Evolutionary conservation across 2,113 vertebrate species (phyloP).

Genomic region (Vidua macroura): DNA sequence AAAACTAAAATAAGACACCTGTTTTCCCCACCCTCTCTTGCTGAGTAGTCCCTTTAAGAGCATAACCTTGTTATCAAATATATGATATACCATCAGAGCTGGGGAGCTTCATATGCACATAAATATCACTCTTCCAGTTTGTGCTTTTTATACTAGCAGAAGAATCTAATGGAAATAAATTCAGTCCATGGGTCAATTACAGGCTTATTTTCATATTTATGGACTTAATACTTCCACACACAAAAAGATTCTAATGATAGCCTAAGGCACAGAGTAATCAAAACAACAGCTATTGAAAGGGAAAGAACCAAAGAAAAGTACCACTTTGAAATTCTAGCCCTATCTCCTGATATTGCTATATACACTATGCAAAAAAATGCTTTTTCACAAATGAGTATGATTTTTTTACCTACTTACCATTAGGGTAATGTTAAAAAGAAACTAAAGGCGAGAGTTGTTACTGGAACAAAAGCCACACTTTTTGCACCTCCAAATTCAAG

Average conservation of each 20-base stretch:
- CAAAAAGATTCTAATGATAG: constrained; percentile 72
- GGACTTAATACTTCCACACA: constrained; percentile 70
- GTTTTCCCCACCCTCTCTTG: constrained; percentile 20
- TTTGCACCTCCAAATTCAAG: background rate
- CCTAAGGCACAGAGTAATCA: constrained; percentile 69
- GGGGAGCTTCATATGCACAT: constrained; percentile 29
- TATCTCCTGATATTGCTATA: constrained; percentile 37
- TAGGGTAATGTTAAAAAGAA: background rate
- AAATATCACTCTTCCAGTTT: constrained; percentile 57
- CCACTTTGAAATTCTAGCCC: constrained; percentile 40
- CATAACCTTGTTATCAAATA: constrained; percentile 41
- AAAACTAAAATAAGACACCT: constrained; percentile 44
- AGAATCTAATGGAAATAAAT: constrained; percentile 72
- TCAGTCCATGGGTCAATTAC: constrained; percentile 74
- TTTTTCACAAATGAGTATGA: constrained; percentile 53
- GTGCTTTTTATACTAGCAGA: constrained; percentile 56
- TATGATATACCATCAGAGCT: constrained; percentile 28
- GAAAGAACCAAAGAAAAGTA: constrained; percentile 22
- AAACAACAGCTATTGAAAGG: constrained; percentile 62
- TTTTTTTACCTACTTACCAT: constrained; percentile 53
- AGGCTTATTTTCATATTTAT: constrained; percentile 77
- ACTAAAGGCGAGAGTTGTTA: background rate
- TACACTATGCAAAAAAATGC: constrained; percentile 36
- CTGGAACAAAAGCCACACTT: constrained; percentile 9
- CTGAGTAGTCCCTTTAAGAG: constrained; percentile 55